Conservation (phyloP, 2,888 invertebrate species). For the Dromius quadrimaculatus region DNA sequence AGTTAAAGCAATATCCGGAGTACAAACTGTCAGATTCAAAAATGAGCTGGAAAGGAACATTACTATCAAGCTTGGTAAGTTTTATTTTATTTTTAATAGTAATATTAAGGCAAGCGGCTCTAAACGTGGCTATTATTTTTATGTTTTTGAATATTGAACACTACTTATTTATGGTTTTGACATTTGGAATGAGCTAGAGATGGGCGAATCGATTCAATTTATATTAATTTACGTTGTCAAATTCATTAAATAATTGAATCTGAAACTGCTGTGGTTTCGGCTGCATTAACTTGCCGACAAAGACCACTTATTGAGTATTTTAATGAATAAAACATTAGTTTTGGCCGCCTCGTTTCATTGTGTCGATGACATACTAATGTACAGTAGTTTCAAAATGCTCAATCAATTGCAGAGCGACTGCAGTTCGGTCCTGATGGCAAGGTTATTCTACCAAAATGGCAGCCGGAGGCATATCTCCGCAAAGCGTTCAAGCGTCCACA, state of each 20-base stretch:
- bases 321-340: conserved; percentile 44
- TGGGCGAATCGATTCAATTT: no score
- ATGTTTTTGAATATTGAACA: background rate
- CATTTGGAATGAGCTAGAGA: no score
- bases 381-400: conserved; percentile 46
- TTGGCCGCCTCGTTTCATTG: conserved; percentile 43
- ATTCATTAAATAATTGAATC: no score
- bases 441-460: conserved; percentile 60
- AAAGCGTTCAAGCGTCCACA: conserved; percentile 25
- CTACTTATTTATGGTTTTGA: conserved; percentile 19
- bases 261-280: conserved; percentile 41
- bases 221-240: no score
- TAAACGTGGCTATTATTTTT: background rate
- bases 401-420: conserved; percentile 64
- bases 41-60: conserved; percentile 99
- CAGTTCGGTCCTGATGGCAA: conserved; percentile 66
- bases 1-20: conserved; percentile 98
- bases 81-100: background rate
- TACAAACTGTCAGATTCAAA: conserved; percentile 98
- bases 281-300: conserved; percentile 35
- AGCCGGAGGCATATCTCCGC: conserved; percentile 49
- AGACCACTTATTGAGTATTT: conserved; percentile 49
- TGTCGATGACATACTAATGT: conserved; percentile 47
- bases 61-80: conserved; percentile 97
- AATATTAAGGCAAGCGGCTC: conserved; percentile 13